Evolutionary conservation across 1,140 invertebrate species (phyloP).

Genomic region (Drosophila navojoa): DNA sequence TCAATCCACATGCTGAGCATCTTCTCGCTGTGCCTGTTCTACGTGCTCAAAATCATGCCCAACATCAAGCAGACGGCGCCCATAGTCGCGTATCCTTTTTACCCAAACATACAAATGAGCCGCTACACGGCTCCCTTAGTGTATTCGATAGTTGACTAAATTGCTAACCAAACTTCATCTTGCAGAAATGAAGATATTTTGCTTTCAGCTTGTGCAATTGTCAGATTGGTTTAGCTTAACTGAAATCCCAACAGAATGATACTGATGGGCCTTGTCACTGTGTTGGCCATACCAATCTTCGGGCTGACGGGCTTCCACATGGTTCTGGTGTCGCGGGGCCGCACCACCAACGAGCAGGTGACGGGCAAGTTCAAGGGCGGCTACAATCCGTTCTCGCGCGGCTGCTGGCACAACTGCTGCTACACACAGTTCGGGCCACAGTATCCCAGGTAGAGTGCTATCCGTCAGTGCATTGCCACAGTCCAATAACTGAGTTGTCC

Average conservation of each 20-base stretch:
- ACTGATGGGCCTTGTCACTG: conserved; percentile 94
- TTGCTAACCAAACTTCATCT: not conserved
- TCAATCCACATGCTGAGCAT: conserved; percentile 99
- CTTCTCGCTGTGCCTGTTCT: conserved; percentile 96
- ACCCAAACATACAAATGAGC: not conserved
- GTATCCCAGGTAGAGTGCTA: conserved; percentile 92
- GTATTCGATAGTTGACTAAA: not conserved
- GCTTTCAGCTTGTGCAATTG: not conserved
- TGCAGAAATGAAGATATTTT: not conserved
- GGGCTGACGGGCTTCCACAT: conserved; percentile 99
- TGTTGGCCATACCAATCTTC: conserved; percentile 98
- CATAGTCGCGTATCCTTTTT: conserved; percentile 92
- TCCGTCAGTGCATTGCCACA: not conserved
- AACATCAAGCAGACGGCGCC: conserved; percentile 91
- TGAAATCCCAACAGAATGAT: conserved; percentile 88
- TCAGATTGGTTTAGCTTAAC: conserved; percentile 84
- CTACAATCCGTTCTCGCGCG: conserved; percentile 97
- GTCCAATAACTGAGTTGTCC: conserved; percentile 10
- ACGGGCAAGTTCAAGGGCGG: conserved; percentile 99
- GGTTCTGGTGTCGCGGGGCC: conserved; percentile 97
- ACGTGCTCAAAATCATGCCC: conserved; percentile 93
- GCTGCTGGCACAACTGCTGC: conserved; percentile 97
- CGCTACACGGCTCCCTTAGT: too few relatives aligned
- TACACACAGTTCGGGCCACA: conserved; percentile 97
- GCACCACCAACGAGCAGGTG: conserved; percentile 99